phyloP scores from a whole-genome alignment of 2,113 vertebrate species.

The Parus major region DNA sequence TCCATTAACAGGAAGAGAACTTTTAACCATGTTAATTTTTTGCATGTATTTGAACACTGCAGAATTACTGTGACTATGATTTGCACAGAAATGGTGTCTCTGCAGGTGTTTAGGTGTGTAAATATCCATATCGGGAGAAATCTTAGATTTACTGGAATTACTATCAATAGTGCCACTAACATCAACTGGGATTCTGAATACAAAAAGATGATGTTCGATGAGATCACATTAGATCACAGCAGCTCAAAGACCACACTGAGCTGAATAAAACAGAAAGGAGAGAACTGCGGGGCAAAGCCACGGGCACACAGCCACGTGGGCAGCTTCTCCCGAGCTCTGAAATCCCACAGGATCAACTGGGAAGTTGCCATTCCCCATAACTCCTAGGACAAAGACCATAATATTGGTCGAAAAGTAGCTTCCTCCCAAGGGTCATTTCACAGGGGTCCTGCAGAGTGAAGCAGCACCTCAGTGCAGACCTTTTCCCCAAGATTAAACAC shows the following conservation, averaged over 20 bases:
- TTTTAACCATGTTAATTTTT: not conserved
- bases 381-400: not conserved
- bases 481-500: not conserved
- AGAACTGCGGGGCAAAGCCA: not conserved
- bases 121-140: accelerated
- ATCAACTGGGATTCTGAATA: not conserved
- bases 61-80: not conserved
- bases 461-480: not conserved
- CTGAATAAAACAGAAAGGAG: not conserved
- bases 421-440: not conserved
- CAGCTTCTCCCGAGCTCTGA: not conserved
- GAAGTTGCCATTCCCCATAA: not conserved
- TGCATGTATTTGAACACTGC: not conserved
- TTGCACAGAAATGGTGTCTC: not conserved
- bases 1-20: not conserved
- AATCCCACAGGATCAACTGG: not conserved
- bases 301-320: accelerated
- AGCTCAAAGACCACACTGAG: not conserved
- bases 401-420: not conserved
- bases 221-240: not conserved
- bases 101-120: not conserved
- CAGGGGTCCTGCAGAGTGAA: not conserved
- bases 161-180: not conserved
- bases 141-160: not conserved
- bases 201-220: not conserved